These are phyloP conservation scores for Agonopterix alstromeriana DNA, from an alignment of 2,888 invertebrate genomes.

Conservation along the genomic window DNA sequence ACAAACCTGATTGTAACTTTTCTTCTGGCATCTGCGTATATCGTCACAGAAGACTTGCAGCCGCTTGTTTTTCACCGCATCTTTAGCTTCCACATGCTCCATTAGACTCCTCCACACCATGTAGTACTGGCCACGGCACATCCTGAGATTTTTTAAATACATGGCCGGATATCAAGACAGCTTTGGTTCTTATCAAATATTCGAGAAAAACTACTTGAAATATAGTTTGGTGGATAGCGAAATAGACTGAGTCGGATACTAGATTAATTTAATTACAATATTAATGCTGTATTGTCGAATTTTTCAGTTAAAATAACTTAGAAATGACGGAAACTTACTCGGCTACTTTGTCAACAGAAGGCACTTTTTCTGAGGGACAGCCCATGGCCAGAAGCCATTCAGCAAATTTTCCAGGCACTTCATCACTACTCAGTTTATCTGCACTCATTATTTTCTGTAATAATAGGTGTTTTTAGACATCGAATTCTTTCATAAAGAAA, in stretches of 20 bases:
- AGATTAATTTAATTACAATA: too few relatives aligned
- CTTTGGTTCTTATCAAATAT: too few relatives aligned
- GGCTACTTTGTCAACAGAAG: slow-evolving; percentile 47
- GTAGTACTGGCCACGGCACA: slow-evolving; percentile 61
- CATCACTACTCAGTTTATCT: slow-evolving; percentile 46
- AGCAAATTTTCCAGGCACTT: slow-evolving; percentile 52
- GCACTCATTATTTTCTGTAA: slow-evolving; percentile 33
- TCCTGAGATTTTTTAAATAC: slow-evolving; percentile 23
- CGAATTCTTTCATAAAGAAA: not conserved
- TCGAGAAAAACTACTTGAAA: too few relatives aligned
- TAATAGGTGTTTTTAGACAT: not conserved
- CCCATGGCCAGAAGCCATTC: slow-evolving; percentile 65
- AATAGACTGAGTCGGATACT: too few relatives aligned
- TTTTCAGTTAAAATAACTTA: not conserved
- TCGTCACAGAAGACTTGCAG: slow-evolving; percentile 57
- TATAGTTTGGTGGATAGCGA: too few relatives aligned
- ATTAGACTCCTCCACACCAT: slow-evolving; percentile 66
- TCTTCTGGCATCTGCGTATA: slow-evolving; percentile 39
- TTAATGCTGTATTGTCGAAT: not conserved
- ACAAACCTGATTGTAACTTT: slow-evolving; percentile 42
- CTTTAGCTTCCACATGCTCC: slow-evolving; percentile 53
- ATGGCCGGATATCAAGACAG: too few relatives aligned
- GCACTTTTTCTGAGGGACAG: slow-evolving; percentile 56
- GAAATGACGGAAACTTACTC: slow-evolving; percentile 33
- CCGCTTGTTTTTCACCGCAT: slow-evolving; percentile 39